Base-by-base conservation (phyloP, 2,113 vertebrate species). In the Setophaga kirtlandii region DNA sequence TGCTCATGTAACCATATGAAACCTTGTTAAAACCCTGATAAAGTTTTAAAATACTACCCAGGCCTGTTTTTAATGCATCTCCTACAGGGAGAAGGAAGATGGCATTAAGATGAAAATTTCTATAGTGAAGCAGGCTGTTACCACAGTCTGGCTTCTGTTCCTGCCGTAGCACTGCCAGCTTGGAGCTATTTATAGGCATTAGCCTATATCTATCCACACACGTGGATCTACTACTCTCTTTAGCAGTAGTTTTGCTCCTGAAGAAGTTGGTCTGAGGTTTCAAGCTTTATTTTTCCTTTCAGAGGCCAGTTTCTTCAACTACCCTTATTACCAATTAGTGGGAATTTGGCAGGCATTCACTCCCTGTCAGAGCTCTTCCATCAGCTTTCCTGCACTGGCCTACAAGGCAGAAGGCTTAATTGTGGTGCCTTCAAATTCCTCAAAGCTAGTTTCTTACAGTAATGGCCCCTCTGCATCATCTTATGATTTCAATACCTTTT, bases 91-190 rank as follows among this genome's bases (percentile, higher is more conserved):
- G 96, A 89, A 73, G 39, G 74, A 92, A 78, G 83, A 83, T 92
- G 87, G 58, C 87, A 71, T 77, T 83, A 94, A 73, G 93, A 96
- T 95, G 84, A 96, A 86, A 58, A 77, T 78, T 86, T 93, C 96
- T 95, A 28, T 79, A 78, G 96, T 21, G 19, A 59, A 95, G 83
- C 71, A 46, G 56, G 68, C 80, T 70, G 73, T 93, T 93, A 52
- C 52, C 68, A n/a, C 53, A 65, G 81, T 86, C 96, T 93, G 87
- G 93, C 95, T 95, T 82, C 95, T 96, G 71, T 70, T 96, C 24
- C 83, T 87, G 69, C 74, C 3, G 0, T 33, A 71, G 46, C 1
- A 2, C 75, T 85, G 87, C 86, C 92, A 89, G 63, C 37, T 84
- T 62, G 88, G 39, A 68, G 59, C 67, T 96, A 94, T 97, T 92